Conservation (phyloP, 2,113 vertebrate genomes). For the human region DNA sequence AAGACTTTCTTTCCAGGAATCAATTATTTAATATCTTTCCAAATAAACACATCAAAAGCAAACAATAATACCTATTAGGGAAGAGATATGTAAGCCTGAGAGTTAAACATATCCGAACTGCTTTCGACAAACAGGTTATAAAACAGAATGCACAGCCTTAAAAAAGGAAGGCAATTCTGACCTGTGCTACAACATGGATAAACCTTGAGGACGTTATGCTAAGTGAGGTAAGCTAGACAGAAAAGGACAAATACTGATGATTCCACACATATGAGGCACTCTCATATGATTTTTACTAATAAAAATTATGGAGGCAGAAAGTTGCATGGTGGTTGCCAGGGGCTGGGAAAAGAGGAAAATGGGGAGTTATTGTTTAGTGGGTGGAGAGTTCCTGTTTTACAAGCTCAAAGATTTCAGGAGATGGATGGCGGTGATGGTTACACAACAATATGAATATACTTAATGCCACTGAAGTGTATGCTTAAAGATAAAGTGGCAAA, state of each 20-base stretch:
- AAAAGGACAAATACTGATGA: neutral
- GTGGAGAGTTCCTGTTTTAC: neutral
- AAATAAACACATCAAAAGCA: slow-evolving; percentile 27
- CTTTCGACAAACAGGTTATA: neutral
- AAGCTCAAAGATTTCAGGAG: neutral
- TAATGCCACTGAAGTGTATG: neutral
- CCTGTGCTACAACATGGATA: neutral
- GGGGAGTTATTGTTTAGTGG: neutral
- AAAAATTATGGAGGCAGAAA: neutral
- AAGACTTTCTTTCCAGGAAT: slow-evolving; percentile 10
- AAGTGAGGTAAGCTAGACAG: neutral
- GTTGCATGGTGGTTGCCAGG: neutral
- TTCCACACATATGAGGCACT: neutral
- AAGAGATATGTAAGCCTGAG: neutral
- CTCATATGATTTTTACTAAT: neutral
- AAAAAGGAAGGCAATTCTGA: neutral
- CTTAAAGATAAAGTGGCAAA: neutral
- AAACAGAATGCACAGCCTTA: neutral
- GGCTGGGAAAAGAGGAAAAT: too few relatives aligned
- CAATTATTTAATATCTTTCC: neutral
- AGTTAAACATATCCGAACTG: neutral
- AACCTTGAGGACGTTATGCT: neutral
- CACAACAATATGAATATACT: too few relatives aligned
- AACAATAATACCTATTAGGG: neutral
- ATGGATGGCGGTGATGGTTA: neutral